Conservation (phyloP, 2,113 vertebrate genomes). For the Notarius lentiginosus region DNA sequence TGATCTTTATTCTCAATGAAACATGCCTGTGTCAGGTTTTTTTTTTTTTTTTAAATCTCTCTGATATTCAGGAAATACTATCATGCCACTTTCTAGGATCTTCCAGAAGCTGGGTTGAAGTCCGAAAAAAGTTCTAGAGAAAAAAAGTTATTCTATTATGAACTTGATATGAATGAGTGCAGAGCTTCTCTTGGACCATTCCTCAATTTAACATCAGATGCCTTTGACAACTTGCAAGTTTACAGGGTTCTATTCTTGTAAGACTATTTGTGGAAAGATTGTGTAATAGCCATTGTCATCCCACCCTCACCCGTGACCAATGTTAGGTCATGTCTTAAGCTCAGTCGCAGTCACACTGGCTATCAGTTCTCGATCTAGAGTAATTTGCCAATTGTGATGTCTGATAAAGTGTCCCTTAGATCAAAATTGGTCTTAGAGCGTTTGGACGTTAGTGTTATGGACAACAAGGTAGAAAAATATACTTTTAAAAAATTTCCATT, state of each 20-base stretch:
- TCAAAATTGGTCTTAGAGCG: neutral
- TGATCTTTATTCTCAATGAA: neutral
- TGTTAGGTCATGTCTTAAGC: conserved; percentile 24
- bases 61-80: neutral
- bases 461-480: too few relatives aligned
- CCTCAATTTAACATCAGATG: neutral
- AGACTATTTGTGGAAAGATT: conserved; percentile 39
- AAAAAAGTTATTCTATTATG: neutral
- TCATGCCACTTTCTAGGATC: neutral
- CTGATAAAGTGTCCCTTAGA: neutral
- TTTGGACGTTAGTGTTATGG: too few relatives aligned
- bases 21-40: neutral
- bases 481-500: too few relatives aligned
- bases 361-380: neutral
- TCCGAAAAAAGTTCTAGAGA: neutral
- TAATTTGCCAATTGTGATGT: neutral
- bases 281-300: conserved; percentile 40
- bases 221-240: conserved; percentile 15
- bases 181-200: neutral
- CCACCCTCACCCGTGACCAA: neutral
- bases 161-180: neutral
- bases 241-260: conserved; percentile 38
- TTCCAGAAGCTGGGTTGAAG: too few relatives aligned
- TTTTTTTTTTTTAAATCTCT: too few relatives aligned
- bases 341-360: neutral